Conservation (phyloP, 1,140 invertebrate genomes). For the Drosophila malerkotliana region DNA sequence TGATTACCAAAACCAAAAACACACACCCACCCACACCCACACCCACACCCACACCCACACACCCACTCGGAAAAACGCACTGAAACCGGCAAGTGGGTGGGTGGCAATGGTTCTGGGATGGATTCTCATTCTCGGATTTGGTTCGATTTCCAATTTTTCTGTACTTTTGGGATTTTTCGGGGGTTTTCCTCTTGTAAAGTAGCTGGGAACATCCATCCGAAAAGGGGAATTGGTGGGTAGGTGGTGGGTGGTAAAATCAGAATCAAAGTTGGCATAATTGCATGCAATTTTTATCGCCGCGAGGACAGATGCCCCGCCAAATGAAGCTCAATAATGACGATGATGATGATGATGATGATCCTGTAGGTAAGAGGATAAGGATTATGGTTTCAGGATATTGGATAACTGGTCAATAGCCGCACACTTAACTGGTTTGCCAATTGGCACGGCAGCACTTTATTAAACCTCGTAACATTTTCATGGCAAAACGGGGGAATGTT, state of each 20-base stretch:
- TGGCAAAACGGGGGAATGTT: neutral
- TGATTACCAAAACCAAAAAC: constrained; percentile 61
- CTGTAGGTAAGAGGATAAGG: constrained; percentile 11
- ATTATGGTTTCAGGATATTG: constrained; percentile 9
- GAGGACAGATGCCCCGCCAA: constrained; percentile 33
- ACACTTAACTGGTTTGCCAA: constrained; percentile 31
- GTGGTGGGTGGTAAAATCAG: neutral
- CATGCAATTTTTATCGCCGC: constrained; percentile 66
- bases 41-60: too few species aligned
- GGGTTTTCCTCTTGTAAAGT: constrained; percentile 15
- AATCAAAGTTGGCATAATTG: constrained; percentile 56
- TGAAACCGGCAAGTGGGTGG: too few species aligned
- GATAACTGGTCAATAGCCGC: constrained; percentile 14
- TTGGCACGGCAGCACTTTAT: constrained; percentile 31
- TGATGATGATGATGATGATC: neutral
- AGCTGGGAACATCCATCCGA: neutral
- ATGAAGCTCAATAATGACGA: constrained; percentile 33
- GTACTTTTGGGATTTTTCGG: constrained; percentile 25
- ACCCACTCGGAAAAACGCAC: neutral
- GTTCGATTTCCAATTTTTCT: constrained; percentile 33
- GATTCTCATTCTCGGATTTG: constrained; percentile 33
- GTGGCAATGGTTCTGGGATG: neutral
- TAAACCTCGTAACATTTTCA: neutral
- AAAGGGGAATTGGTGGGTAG: neutral
- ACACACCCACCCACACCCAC: constrained; percentile 6